Conservation (phyloP, 2,888 invertebrate species). For the Drosophila mimetica region DNA sequence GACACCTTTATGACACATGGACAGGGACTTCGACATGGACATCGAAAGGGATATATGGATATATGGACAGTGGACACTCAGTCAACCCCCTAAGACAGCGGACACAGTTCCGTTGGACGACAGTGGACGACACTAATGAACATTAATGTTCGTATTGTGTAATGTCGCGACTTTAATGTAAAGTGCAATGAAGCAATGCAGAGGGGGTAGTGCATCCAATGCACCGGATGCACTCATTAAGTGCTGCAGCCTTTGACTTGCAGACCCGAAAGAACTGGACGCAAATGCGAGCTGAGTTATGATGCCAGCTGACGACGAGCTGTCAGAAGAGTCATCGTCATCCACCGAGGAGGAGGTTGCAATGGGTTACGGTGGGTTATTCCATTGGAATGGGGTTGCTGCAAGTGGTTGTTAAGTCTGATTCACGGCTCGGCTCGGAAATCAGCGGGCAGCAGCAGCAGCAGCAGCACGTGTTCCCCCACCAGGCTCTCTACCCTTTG, state of each 20-base stretch:
- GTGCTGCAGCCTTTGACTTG: slow-evolving; percentile 70
- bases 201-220: slow-evolving; percentile 38
- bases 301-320: slow-evolving; percentile 79
- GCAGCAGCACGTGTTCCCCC: slow-evolving; percentile 43
- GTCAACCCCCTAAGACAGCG: slow-evolving; percentile 49
- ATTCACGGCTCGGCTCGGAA: slow-evolving; percentile 55
- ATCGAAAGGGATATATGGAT: slow-evolving; percentile 18
- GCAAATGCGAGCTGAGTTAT: slow-evolving; percentile 66
- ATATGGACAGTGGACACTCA: neutral
- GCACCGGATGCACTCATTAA: slow-evolving; percentile 77
- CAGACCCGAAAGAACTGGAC: slow-evolving; percentile 33
- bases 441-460: slow-evolving; percentile 44
- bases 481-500: slow-evolving; percentile 6
- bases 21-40: slow-evolving; percentile 31
- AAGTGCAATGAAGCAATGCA: slow-evolving; percentile 78
- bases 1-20: slow-evolving; percentile 63
- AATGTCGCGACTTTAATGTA: slow-evolving; percentile 77
- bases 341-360: slow-evolving; percentile 11
- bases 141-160: slow-evolving; percentile 71
- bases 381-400: slow-evolving; percentile 8
- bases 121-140: slow-evolving; percentile 60
- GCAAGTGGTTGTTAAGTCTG: slow-evolving; percentile 64
- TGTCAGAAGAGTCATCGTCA: slow-evolving; percentile 56
- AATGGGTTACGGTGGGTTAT: neutral
- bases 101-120: no score